Base-by-base conservation (phyloP, 1,140 invertebrate species). In the Xylocopa sonorina region DNA sequence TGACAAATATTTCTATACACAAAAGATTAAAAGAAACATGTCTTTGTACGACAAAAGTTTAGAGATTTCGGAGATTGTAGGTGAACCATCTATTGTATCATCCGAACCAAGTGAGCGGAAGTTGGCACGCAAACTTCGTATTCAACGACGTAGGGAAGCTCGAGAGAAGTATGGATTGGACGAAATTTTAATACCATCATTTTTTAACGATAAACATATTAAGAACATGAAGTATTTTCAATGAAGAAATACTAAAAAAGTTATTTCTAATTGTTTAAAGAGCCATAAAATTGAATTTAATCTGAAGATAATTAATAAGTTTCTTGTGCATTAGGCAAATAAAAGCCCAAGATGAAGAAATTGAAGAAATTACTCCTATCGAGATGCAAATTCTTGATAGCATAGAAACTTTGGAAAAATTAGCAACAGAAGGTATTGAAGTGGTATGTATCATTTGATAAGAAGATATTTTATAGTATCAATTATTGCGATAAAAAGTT, bases 351-450 rank as follows among this genome's bases (percentile, higher is more conserved):
- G 85, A 90, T n/a, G 88, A 89, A 29, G 84, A 88, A 32, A 62
- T 81, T 10, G 53, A 88, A 16, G 87, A 92, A 78, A 90, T 92
- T 71, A 91, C 89, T n/a, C 86, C 89, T 0, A 93, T 94, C 38
- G 94, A 96, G 79, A 91, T 93, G 75, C 95, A 95, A 85, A 94
- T 95, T 7, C 89, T 94, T 24, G 89, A 90, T 16, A 95, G 95
- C 62, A 92, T 91, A 1, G 94, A 94, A 79, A 85, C 95, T 51
- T 90, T 96, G 18, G 93, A 95, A 73, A 93, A 94, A 51, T 90
- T 96, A 41, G 88, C 95, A 5, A 83, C 93, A 43, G 96, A 97
- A 92, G 95, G 95, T 29, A 94, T 95, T 58, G 95, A 96, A 89
- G 94, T 95, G 83, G 95, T 96, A 75, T 94, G 89, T 60, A 46